Conservation (phyloP, 2,888 invertebrate genomes). For the Polyploca ridens region DNA sequence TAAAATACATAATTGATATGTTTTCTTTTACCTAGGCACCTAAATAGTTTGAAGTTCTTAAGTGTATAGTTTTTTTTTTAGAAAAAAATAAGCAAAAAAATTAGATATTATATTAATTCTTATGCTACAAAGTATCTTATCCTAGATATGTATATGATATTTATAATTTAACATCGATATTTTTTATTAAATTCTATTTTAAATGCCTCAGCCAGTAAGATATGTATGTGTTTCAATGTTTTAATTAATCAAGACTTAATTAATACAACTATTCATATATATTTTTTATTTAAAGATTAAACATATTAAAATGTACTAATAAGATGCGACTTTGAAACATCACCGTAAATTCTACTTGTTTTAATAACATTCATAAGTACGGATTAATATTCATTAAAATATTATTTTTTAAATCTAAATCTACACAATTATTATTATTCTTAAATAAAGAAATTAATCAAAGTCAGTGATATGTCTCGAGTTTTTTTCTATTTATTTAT, state of each 20-base stretch:
- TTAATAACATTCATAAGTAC: constrained; percentile 64
- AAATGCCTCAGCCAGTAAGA: constrained; percentile 84
- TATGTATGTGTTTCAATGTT: constrained; percentile 78
- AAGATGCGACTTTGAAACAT: constrained; percentile 45
- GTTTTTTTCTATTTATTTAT: constrained; percentile 48
- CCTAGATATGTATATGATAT: constrained; percentile 50
- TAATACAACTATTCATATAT: constrained; percentile 47
- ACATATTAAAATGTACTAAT: constrained; percentile 49
- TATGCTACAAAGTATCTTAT: constrained; percentile 43
- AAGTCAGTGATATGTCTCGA: constrained; percentile 49
- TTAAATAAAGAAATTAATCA: constrained; percentile 47
- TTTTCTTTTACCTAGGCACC: constrained; percentile 69
- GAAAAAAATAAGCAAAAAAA: constrained; percentile 48
- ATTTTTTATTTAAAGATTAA: constrained; percentile 66
- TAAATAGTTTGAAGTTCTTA: constrained; percentile 51
- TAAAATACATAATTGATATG: constrained; percentile 57
- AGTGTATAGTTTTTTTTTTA: constrained; percentile 21
- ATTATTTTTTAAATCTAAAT: constrained; percentile 41
- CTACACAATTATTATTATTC: constrained; percentile 47
- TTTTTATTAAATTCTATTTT: constrained; percentile 56
- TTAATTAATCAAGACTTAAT: constrained; percentile 43
- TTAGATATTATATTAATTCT: constrained; percentile 29
- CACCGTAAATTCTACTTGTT: constrained; percentile 31
- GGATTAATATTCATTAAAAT: constrained; percentile 51
- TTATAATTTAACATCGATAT: constrained; percentile 69